These are phyloP conservation scores for Caenorhabditis sp. DNA, from an alignment of 2,888 invertebrate genomes.

Conservation along the genomic window DNA sequence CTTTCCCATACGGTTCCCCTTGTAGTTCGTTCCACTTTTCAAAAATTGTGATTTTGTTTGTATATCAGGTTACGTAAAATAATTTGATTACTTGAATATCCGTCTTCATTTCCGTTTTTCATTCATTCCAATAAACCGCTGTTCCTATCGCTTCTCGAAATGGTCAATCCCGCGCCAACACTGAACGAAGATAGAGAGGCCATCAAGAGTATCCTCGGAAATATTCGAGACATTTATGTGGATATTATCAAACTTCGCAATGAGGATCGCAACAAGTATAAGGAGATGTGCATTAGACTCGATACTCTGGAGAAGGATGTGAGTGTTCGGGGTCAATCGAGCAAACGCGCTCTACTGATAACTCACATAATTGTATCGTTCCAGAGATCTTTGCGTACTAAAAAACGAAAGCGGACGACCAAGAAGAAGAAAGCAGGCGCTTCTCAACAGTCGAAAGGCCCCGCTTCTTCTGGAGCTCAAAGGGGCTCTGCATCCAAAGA, in stretches of 20 bases:
- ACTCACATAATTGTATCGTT: not conserved
- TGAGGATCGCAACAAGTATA: conserved; percentile 39
- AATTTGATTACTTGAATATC: not conserved
- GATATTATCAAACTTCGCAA: conserved; percentile 25
- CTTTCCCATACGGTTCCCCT: conserved; percentile 33
- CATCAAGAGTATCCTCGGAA: not conserved
- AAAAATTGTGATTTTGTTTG: conserved; percentile 24
- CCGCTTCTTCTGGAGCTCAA: not conserved
- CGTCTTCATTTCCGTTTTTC: not conserved
- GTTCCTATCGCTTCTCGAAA: not conserved
- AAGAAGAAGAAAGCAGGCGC: not conserved
- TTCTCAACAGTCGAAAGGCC: not conserved
- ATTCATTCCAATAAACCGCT: not conserved
- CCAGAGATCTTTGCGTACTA: not conserved
- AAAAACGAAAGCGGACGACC: not conserved
- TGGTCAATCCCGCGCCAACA: too few relatives aligned
- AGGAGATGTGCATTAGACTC: conserved; percentile 18
- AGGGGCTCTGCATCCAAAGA: not conserved
- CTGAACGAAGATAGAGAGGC: not conserved
- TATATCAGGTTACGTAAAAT: conserved; percentile 36
- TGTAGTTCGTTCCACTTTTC: conserved; percentile 1
- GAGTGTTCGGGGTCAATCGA: too few relatives aligned
- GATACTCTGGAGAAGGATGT: conserved; percentile 43
- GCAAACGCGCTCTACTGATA: too few relatives aligned
- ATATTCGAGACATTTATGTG: conserved; percentile 20